Conservation (phyloP, 1,140 invertebrate species). For the Aphis gossypii region DNA sequence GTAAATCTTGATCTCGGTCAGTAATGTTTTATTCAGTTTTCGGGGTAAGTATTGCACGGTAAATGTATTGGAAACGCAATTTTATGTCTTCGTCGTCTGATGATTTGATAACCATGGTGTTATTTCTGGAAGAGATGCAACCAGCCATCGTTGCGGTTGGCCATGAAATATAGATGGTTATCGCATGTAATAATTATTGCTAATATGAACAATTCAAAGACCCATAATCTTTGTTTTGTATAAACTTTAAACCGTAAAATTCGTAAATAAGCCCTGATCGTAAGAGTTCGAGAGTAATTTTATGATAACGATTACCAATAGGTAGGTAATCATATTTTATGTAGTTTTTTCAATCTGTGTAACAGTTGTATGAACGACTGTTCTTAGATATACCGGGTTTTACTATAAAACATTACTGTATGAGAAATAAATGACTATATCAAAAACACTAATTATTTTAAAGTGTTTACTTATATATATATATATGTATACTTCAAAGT, state of each 20-base stretch:
- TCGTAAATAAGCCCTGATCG: not conserved
- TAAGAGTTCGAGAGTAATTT: too few relatives aligned
- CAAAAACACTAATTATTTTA: not conserved
- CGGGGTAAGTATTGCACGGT: not conserved
- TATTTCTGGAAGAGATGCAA: not conserved
- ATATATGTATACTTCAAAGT: not conserved
- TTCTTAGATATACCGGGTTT: not conserved
- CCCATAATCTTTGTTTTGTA: not conserved
- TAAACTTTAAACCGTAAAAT: not conserved
- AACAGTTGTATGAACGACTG: not conserved
- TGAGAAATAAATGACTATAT: not conserved
- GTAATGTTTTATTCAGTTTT: constrained; percentile 52
- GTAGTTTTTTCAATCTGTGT: not conserved
- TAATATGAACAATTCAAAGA: not conserved
- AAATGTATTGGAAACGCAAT: constrained; percentile 47
- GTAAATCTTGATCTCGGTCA: constrained; percentile 48
- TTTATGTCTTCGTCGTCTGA: constrained; percentile 40
- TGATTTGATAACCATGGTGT: constrained; percentile 19
- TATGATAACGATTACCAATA: too few relatives aligned
- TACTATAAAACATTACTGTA: not conserved
- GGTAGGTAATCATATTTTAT: not conserved
- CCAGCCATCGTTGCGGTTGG: not conserved
- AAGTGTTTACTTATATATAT: not conserved
- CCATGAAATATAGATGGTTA: not conserved
- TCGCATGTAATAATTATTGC: not conserved